A percentile compares a stretch with the other conserved stretches of the same genome.
Evolutionary conservation across 1,140 invertebrate species (phyloP).

Genomic region (Sminthurinus signatus): DNA sequence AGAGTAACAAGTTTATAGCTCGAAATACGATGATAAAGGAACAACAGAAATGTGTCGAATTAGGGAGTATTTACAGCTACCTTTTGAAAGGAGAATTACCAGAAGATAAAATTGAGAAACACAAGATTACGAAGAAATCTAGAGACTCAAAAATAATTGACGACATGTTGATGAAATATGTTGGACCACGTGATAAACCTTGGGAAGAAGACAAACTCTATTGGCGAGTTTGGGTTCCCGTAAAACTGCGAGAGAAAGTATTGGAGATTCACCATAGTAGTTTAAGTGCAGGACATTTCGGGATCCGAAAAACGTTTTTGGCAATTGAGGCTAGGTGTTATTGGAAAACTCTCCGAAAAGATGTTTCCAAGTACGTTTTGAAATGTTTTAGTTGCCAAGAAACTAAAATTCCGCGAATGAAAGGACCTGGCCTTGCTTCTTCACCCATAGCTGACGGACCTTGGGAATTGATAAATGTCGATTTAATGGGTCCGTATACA

Average conservation of each 20-base stretch:
- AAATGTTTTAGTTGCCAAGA: constrained; percentile 10
- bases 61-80: background rate
- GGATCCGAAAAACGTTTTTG: constrained; percentile 6
- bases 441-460: constrained; percentile 1
- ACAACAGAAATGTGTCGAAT: constrained; percentile 4
- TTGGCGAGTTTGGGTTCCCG: constrained; percentile 13
- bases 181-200: constrained; percentile 3
- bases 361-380: background rate
- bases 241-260: background rate
- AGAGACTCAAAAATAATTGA: background rate
- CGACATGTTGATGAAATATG: constrained; percentile 2
- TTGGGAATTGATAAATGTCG: constrained; percentile 34
- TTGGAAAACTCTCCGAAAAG: constrained; percentile 9
- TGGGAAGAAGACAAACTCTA: constrained; percentile 16
- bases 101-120: background rate
- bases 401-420: background rate
- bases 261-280: background rate
- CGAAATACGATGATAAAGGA: constrained; percentile 15
- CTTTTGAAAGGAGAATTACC: background rate
- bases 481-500: constrained; percentile 38
- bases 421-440: background rate
- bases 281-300: background rate
- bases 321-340: constrained; percentile 10
- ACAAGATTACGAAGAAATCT: background rate
- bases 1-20: constrained; percentile 47